Evolutionary conservation across 2,113 vertebrate species (phyloP).

Genomic region (Campylorhamphus procurvoides): DNA sequence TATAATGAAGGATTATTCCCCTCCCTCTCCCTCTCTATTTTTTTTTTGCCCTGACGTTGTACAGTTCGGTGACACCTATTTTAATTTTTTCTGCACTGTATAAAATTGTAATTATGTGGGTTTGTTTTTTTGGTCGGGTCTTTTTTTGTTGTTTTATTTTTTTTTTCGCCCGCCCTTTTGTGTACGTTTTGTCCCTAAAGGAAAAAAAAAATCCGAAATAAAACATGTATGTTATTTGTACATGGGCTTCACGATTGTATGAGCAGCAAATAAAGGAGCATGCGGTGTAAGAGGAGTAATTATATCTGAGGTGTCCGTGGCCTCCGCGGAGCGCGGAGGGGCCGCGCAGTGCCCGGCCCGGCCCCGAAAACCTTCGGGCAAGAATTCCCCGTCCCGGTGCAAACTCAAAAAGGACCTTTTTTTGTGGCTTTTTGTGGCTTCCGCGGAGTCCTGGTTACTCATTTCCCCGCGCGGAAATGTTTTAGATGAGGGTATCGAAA

Average conservation of each 20-base stretch:
- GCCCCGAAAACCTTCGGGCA: background rate
- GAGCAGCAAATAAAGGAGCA: constrained; percentile 68
- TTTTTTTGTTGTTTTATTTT: background rate
- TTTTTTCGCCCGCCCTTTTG: constrained; percentile 53
- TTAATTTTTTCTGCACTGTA: constrained; percentile 91
- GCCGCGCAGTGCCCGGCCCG: background rate
- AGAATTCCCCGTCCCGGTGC: background rate
- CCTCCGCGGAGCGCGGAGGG: background rate
- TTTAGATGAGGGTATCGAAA: background rate
- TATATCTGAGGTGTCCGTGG: constrained; percentile 12
- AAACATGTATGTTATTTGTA: constrained; percentile 86
- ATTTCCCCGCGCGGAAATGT: background rate
- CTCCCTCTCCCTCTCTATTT: background rate
- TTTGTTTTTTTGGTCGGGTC: background rate
- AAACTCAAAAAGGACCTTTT: background rate
- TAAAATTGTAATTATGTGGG: constrained; percentile 79
- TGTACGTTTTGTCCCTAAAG: constrained; percentile 74
- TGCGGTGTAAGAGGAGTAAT: constrained; percentile 29
- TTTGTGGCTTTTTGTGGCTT: background rate
- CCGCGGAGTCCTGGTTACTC: background rate
- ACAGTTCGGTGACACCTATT: constrained; percentile 79
- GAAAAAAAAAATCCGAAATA: constrained; percentile 78
- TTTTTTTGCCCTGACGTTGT: constrained; percentile 45
- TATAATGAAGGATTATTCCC: constrained; percentile 80
- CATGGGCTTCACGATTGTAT: constrained; percentile 67